A percentile compares a stretch with the other conserved stretches of the same genome.
Evolutionary conservation across 2,113 vertebrate genomes (phyloP).

Genomic region (Turdus rufiventris): DNA sequence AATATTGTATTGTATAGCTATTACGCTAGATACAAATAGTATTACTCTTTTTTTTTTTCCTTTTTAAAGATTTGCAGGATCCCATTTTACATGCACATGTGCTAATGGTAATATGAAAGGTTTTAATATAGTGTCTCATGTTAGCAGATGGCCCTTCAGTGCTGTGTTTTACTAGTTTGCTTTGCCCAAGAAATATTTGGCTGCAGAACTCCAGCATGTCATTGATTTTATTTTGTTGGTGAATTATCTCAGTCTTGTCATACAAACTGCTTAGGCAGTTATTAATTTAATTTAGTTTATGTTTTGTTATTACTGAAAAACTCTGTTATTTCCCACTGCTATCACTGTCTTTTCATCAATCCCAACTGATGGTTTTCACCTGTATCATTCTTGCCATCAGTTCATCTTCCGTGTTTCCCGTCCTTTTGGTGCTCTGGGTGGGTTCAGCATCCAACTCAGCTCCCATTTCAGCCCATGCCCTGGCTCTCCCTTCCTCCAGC

Average conservation of each 20-base stretch:
- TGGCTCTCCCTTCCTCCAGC: background rate
- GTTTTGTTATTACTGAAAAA: background rate
- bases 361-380: background rate
- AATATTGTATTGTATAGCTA: no score
- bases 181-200: conserved; percentile 29
- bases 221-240: conserved; percentile 11
- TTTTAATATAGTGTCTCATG: background rate
- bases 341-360: background rate
- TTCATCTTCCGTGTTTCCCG: background rate
- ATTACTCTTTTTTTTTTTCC: background rate
- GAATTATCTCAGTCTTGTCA: background rate
- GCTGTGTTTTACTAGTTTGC: background rate
- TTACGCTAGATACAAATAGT: background rate
- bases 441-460: background rate
- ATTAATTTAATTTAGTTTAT: background rate
- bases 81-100: background rate
- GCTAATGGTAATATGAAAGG: background rate
- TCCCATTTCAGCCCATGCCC: background rate
- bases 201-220: background rate
- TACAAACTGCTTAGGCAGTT: background rate
- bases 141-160: background rate
- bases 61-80: background rate
- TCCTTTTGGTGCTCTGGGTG: background rate
- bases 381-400: background rate
- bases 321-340: background rate